Conservation (phyloP, 2,113 vertebrate species). For the Hydrochoerus hydrochaeris region DNA sequence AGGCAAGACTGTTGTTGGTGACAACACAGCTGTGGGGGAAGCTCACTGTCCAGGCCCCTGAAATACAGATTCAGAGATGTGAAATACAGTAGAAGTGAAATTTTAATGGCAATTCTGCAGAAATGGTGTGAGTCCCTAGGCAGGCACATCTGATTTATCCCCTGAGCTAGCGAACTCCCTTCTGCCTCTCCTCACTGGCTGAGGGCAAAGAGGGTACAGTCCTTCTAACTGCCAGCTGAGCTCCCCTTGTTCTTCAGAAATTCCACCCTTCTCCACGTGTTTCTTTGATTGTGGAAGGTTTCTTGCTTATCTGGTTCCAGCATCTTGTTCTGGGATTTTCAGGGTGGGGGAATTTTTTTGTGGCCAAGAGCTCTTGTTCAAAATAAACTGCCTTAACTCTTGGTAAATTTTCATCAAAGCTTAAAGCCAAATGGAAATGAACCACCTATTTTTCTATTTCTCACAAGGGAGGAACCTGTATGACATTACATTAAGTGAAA, state of each 20-base stretch:
- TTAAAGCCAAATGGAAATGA: background rate
- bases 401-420: background rate
- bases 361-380: background rate
- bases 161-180: background rate
- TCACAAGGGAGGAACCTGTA: background rate
- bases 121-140: background rate
- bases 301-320: background rate
- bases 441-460: background rate
- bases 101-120: background rate
- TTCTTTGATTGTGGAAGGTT: background rate
- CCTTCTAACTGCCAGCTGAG: background rate
- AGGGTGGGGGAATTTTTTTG: background rate
- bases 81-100: background rate
- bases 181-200: background rate
- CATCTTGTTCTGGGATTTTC: background rate
- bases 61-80: background rate
- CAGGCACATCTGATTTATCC: background rate
- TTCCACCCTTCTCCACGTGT: background rate
- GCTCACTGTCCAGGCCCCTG: background rate
- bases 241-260: background rate
- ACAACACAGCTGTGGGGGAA: background rate
- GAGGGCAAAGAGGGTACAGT: background rate
- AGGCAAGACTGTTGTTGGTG: too few species aligned
- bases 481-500: background rate
- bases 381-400: background rate